Evolutionary conservation across 2,113 vertebrate genomes (phyloP).

Genomic region (Gymnarchus niloticus): DNA sequence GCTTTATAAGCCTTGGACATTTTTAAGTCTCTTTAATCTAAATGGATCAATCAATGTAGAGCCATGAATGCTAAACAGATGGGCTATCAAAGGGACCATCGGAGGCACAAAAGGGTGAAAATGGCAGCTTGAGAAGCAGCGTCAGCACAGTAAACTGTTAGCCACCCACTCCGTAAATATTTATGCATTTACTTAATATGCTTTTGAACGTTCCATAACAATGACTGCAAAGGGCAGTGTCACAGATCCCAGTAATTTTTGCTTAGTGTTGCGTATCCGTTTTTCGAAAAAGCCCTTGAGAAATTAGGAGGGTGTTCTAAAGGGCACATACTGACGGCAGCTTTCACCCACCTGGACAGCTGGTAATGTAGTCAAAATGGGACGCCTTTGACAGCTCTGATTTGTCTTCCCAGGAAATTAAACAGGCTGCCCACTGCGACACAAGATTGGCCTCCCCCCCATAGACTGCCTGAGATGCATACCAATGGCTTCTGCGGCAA

Average conservation of each 20-base stretch:
- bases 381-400: constrained; percentile 8
- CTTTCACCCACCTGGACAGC: constrained; percentile 24
- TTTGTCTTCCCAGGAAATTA: constrained; percentile 20
- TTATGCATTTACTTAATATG: background rate
- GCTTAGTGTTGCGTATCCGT: background rate
- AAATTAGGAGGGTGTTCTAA: background rate
- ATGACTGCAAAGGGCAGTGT: background rate
- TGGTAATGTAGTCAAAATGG: constrained; percentile 41
- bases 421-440: constrained; percentile 32
- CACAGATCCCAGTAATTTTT: background rate
- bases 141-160: background rate
- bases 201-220: background rate
- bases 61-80: background rate
- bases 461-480: constrained; percentile 18
- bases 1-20: background rate
- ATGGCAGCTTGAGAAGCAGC: background rate
- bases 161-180: background rate
- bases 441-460: constrained; percentile 38
- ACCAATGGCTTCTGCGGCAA: constrained; percentile 28
- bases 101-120: background rate
- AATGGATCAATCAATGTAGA: background rate
- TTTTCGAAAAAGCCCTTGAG: background rate
- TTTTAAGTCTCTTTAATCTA: background rate
- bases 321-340: constrained; percentile 13
- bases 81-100: background rate